Base-by-base conservation (phyloP, 2,888 invertebrate genomes). In the Agriotes lineatus region DNA sequence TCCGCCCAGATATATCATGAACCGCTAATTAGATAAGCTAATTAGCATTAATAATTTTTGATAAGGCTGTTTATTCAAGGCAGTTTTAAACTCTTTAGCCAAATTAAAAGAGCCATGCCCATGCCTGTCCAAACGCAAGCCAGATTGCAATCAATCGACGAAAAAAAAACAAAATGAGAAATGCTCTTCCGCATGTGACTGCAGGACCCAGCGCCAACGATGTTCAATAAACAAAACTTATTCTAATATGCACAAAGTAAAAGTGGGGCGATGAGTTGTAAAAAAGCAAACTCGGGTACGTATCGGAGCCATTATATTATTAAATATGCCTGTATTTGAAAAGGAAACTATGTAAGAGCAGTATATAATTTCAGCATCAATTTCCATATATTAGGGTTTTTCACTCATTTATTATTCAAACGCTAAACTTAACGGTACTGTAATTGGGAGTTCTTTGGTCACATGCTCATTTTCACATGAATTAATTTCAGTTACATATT, bases 401-500 rank as follows among this genome's bases (percentile, higher is more conserved):
- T 33, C 19, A 6, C 48, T 44, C 48, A 65, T 69, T 48, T 39
- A 69, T 69, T 56, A 69, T 69, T 65, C 25, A 69, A 6, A 45
- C 16, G 19, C 14, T 19, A 44, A 50, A 66, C 20, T 52, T 56
- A 56, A 58, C 58, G 30, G 18, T 48, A 18, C 20, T 54, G 30
- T 50, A 52, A 52, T 54, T 39, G 39, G 22, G 20, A 18, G 30
- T 37, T 18, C 14, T 18, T 60, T 48, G 44, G 42, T 64, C 69
- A 69, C 57, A 33, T 69, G 69, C 64, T 64, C 60, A 39, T 60
- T 69, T 69, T 69, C 69, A 69, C 69, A 69, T 37, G 39, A 16
- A 48, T 57, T 64, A 64, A 64, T 64, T 64, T 64, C 54, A 19
- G 4, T 10, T 42, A 16, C 9, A 39, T 25, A 25, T 25, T 39